These are phyloP conservation scores for Ramphastos sulfuratus DNA, from an alignment of 2,113 vertebrate genomes.

Conservation along the genomic window DNA sequence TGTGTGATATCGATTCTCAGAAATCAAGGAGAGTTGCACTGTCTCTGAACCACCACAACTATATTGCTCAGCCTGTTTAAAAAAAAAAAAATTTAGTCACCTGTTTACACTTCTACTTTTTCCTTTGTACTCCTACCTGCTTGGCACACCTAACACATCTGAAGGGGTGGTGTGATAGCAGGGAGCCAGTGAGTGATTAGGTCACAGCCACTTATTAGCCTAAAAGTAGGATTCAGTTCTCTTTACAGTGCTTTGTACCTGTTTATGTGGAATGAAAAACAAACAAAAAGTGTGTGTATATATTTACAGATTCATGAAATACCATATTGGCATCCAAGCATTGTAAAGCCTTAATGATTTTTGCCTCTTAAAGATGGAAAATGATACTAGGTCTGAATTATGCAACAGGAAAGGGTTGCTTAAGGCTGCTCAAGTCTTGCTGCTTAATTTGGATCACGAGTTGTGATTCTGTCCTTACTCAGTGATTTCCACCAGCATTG, in stretches of 20 bases:
- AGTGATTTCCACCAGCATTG: rapidly evolving
- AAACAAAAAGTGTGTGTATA: neutral
- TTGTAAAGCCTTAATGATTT: neutral
- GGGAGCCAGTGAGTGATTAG: neutral
- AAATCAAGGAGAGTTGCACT: neutral
- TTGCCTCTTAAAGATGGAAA: neutral
- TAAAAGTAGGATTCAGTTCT: neutral
- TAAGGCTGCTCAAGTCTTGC: neutral
- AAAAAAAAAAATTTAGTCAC: neutral
- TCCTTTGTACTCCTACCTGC: neutral
- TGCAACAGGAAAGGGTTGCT: neutral
- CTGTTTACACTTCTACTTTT: neutral
- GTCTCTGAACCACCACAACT: neutral
- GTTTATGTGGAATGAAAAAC: neutral
- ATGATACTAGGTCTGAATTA: neutral
- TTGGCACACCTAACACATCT: neutral
- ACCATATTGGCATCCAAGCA: neutral
- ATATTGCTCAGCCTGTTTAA: neutral
- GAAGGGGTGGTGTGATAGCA: neutral
- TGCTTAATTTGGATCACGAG: neutral
- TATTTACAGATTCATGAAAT: neutral
- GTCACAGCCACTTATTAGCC: neutral
- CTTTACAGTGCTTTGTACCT: neutral
- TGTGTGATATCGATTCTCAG: neutral
- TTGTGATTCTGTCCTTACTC: neutral